Evolutionary conservation across 2,797 vertebrate genomes (phyloP).

Genomic region (Erpetoichthys calabaricus): DNA sequence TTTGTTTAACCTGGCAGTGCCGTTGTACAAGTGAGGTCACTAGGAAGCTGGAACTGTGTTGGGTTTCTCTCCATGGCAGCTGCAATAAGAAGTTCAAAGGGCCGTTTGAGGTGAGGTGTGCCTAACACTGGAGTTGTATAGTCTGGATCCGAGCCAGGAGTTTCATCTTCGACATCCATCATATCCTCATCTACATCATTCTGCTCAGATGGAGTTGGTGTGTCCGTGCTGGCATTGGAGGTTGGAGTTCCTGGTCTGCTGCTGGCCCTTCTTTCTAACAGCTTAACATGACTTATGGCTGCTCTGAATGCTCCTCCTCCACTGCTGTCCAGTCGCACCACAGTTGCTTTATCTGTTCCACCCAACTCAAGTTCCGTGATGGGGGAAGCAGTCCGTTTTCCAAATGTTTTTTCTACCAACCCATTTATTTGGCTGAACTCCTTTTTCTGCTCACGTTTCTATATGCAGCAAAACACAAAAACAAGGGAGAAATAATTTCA

Average conservation of each 20-base stretch:
- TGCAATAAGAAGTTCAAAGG: constrained; percentile 89
- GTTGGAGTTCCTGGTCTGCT: constrained; percentile 88
- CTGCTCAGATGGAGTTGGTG: constrained; percentile 81
- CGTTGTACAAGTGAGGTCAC: constrained; percentile 89
- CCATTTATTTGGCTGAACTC: constrained; percentile 84
- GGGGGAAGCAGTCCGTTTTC: constrained; percentile 73
- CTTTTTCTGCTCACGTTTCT: constrained; percentile 92
- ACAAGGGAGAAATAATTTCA: constrained; percentile 10
- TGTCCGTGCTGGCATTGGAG: constrained; percentile 76
- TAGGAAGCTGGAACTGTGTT: constrained; percentile 92
- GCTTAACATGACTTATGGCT: constrained; percentile 72
- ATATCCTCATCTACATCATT: constrained; percentile 83
- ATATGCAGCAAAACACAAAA: constrained; percentile 22
- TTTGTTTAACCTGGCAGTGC: constrained; percentile 75
- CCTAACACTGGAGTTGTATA: constrained; percentile 56
- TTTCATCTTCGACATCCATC: constrained; percentile 79
- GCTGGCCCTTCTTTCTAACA: constrained; percentile 79
- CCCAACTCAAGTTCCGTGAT: constrained; percentile 74
- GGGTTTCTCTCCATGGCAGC: constrained; percentile 95
- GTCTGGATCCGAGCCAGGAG: constrained; percentile 66
- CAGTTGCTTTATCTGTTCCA: constrained; percentile 37
- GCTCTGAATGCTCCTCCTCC: constrained; percentile 42
- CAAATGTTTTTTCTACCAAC: constrained; percentile 60
- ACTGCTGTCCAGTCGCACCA: constrained; percentile 41
- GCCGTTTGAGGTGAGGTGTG: constrained; percentile 69